Conservation (phyloP, 1,140 invertebrate genomes). For the Trachymyrmex septentrionalis region DNA sequence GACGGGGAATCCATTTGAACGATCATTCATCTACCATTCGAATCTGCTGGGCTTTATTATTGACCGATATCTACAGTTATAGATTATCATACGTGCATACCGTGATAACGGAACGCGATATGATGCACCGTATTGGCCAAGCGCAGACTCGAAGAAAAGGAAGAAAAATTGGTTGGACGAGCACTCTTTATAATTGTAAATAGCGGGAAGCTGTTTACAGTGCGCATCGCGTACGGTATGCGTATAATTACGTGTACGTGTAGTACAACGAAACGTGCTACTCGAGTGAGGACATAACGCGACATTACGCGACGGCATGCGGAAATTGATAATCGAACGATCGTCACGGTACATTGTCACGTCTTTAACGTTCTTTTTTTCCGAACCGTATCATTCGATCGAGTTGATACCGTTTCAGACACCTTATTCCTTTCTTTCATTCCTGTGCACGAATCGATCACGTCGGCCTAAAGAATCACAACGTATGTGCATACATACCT, state of each 20-base stretch:
- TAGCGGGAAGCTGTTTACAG: constrained; percentile 25
- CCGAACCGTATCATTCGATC: neutral
- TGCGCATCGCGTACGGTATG: neutral
- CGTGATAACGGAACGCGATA: neutral
- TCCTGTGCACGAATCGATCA: neutral
- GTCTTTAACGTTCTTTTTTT: neutral
- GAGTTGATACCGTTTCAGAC: neutral
- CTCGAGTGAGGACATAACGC: neutral
- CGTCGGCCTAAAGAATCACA: too few species aligned
- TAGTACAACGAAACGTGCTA: too few species aligned
- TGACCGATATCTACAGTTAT: neutral
- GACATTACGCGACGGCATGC: neutral
- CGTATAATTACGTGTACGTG: too few species aligned
- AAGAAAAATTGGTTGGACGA: neutral
- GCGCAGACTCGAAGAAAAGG: neutral
- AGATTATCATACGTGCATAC: neutral
- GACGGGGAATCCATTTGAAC: neutral
- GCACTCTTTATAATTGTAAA: neutral
- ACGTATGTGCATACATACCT: too few species aligned
- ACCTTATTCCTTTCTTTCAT: neutral
- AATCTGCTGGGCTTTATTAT: neutral
- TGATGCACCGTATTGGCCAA: neutral
- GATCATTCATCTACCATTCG: neutral
- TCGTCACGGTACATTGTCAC: constrained; percentile 22
- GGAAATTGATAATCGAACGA: constrained; percentile 44